These are phyloP conservation scores for Hydrolagus affinis DNA, from an alignment of 2,113 vertebrate genomes.

Conservation along the genomic window DNA sequence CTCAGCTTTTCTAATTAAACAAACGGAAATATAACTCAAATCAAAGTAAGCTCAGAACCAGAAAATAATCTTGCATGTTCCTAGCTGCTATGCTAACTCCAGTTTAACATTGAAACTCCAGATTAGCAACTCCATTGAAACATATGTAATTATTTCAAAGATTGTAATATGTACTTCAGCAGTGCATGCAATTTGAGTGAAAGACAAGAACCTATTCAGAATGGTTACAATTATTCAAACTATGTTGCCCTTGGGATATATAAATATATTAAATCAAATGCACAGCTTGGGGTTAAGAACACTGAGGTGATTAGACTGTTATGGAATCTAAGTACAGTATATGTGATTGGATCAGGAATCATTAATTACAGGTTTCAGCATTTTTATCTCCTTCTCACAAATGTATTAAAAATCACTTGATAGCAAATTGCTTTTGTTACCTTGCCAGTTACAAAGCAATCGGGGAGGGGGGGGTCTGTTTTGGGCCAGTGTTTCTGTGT, in stretches of 20 bases:
- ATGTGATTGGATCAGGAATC: not conserved
- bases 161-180: not conserved
- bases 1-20: conserved; percentile 1
- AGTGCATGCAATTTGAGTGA: not conserved
- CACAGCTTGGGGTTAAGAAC: not conserved
- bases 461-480: not conserved
- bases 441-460: not conserved
- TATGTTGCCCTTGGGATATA: no score
- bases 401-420: not conserved
- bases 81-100: not conserved
- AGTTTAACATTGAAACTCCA: not conserved
- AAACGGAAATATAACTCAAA: conserved; percentile 10
- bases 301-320: not conserved
- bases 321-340: not conserved
- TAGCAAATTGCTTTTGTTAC: not conserved
- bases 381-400: not conserved
- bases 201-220: not conserved
- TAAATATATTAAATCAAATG: not conserved
- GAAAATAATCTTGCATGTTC: not conserved
- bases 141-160: not conserved
- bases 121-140: not conserved
- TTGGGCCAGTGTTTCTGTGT: not conserved
- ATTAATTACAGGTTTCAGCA: not conserved
- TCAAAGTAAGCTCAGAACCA: conserved; percentile 22
- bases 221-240: not conserved